Base-by-base conservation (phyloP, 2,113 vertebrate species). In the Mionectes macconnelli region DNA sequence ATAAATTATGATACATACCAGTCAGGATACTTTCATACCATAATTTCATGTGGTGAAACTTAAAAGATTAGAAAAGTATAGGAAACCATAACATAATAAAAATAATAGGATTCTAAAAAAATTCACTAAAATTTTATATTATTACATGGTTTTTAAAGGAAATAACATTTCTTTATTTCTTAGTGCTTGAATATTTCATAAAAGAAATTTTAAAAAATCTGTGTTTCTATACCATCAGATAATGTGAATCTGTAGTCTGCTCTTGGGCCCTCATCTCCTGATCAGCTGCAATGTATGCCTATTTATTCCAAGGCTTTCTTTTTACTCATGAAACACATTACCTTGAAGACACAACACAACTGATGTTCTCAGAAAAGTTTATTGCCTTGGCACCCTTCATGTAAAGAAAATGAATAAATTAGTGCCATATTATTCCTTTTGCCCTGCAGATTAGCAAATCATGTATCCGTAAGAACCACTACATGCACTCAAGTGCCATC, bases 181-280 rank as follows among this genome's bases (percentile, higher is more conserved):
- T 62, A 60, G 3, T 17, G 5, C 2, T 69, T 73, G 2, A 86
- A 12, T 37, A 35, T 30, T 80, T 92, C 4, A 59, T 59, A 27
- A 59, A 79, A 42, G 3, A 52, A 86, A 27, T 49, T n/a, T 18
- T 6, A 79, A 47, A 14, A 45, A 63, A 23, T 68, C 30, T 87
- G 2, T 4, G 2, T 27, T 25, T 68, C 24, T 15, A 12, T 59
- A 8, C 11, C 30, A 35, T 75, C 22, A 79, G 23, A 45, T 19
- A 75, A 50, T 1, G 0, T 28, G 8, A 45, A 16, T 53, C 4
- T 60, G 24, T 5, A 15, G 10, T 40, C 9, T 79, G 3, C 9
- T 89, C 17, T 49, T 64, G 25, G 12, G 16, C 3, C 5, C 6
- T 80, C 7, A 39, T 56, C 21, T 60, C 35, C 25, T 27, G 9